Evolutionary conservation across 2,797 vertebrate species (phyloP), one percentile per base, ranked within the genome.

Genomic region (Eutrigla gurnardus): DNA sequence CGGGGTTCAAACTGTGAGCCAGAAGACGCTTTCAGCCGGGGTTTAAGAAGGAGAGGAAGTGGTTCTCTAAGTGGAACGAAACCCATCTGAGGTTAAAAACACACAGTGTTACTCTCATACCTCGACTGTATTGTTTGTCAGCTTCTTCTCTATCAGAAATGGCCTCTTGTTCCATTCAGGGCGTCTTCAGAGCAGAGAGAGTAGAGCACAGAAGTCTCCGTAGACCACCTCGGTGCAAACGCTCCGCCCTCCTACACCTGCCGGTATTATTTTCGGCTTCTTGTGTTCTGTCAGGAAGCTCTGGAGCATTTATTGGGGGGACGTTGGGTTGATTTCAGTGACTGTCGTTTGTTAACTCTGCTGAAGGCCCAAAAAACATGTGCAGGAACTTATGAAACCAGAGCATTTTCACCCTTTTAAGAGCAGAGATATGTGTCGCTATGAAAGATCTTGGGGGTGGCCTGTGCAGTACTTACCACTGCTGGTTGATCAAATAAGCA

Each of bases 71-170:
- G 82, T 79, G 69, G 81, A 86, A 80, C 69, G 78, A 82, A 85
- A 70, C 81, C 55, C 77, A 79, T 85, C 65, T 74, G 85, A 77
- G 72, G 78, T 91, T 17, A 42, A 82, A 89, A 84, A 87, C 79
- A 74, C 79, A 66, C 57, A 88, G 91, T 90, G 93, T 93, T 92
- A 80, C 71, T 59, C 72, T 91, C 91, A 87, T 92, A 94, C 93
- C 93, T 94, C 88, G 70, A 88, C 91, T 89, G 90, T 92, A 90
- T 94, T 92, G 84, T 86, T 81, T 75, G 87, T 91, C 93, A 93
- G 93, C 93, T 95, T 95, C 82, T 80, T 83, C 67, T 89, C 77
- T 66, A 43, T 87, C 79, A 76, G 76, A 87, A 86, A 85, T 71
- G 69, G 89, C 86, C 89, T 88, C 81, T 69, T 77, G 70, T 86